These are phyloP conservation scores for Heliconius hermathena DNA, from an alignment of 1,140 invertebrate genomes.

Conservation along the genomic window DNA sequence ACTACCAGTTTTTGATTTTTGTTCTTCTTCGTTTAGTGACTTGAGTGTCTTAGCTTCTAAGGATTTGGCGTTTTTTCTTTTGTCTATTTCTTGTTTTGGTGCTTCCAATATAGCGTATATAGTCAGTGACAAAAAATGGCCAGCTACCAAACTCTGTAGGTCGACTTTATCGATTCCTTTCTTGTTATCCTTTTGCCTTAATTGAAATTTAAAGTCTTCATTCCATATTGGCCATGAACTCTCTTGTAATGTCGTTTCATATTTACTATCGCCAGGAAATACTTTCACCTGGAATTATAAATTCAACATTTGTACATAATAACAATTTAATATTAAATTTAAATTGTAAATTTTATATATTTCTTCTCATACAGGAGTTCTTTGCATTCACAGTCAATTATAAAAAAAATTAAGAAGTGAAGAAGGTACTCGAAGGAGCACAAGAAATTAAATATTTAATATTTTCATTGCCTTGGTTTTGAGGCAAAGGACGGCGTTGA, in stretches of 20 bases:
- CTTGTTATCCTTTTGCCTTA: constrained; percentile 79
- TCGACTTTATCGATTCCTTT: constrained; percentile 61
- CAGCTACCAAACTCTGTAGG: constrained; percentile 82
- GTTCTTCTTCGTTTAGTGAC: constrained; percentile 67
- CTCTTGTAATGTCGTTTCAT: constrained; percentile 87
- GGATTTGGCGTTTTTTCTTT: constrained; percentile 63
- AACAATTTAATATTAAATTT: neutral
- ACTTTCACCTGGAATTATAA: constrained; percentile 85
- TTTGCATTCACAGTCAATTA: neutral
- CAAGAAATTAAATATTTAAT: no score
- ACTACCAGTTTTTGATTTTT: constrained; percentile 61
- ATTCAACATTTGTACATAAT: neutral
- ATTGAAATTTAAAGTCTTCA: constrained; percentile 87
- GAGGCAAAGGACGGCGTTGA: no score
- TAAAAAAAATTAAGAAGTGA: no score
- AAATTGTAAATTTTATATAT: neutral
- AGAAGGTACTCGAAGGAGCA: no score
- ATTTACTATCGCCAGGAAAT: constrained; percentile 88
- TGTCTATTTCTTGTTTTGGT: constrained; percentile 66
- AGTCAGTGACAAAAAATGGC: constrained; percentile 88
- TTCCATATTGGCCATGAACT: constrained; percentile 90
- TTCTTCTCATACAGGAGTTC: neutral
- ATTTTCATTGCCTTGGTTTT: no score
- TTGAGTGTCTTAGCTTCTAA: constrained; percentile 77
- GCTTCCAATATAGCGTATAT: constrained; percentile 87